A percentile compares a stretch with the other conserved stretches of the same genome.
Evolutionary conservation across 2,888 invertebrate genomes (phyloP).

Genomic region (Agrochola lota): DNA sequence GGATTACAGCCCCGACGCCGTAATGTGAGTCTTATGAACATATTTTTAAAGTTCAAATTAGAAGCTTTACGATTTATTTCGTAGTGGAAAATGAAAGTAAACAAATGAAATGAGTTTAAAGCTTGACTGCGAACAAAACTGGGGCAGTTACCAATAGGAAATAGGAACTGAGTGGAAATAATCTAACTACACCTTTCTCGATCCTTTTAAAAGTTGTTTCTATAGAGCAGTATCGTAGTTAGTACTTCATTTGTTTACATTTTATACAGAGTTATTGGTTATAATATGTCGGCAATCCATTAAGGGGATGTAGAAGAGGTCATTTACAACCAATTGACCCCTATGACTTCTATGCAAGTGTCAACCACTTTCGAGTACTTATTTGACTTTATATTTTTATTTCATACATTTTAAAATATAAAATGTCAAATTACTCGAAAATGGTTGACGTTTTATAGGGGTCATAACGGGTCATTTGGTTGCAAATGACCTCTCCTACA

Average conservation of each 20-base stretch:
- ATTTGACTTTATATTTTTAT: too few species aligned
- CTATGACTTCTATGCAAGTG: too few species aligned
- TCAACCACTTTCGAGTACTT: too few species aligned
- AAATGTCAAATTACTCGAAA: too few species aligned
- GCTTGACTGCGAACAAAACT: slow-evolving; percentile 22
- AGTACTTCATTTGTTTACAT: slow-evolving; percentile 35
- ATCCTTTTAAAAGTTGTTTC: neutral
- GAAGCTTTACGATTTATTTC: slow-evolving; percentile 10
- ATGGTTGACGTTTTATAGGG: too few species aligned
- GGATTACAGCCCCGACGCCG: slow-evolving; percentile 88
- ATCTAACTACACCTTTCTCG: neutral
- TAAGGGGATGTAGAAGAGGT: too few species aligned
- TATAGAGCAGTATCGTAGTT: neutral
- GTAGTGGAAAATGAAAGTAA: slow-evolving; percentile 36
- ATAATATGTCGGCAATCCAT: too few species aligned
- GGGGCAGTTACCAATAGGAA: slow-evolving; percentile 13
- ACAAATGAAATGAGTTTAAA: slow-evolving; percentile 47
- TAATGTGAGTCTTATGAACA: slow-evolving; percentile 76
- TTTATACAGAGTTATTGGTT: too few species aligned
- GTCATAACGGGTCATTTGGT: too few species aligned
- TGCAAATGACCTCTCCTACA: too few species aligned
- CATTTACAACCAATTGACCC: too few species aligned
- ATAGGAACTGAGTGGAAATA: slow-evolving; percentile 12
- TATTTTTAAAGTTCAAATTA: slow-evolving; percentile 14
- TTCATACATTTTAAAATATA: too few species aligned